These are phyloP conservation scores for Ardeotis arabs DNA, from an alignment of 2,113 vertebrate genomes.

Conservation along the genomic window DNA sequence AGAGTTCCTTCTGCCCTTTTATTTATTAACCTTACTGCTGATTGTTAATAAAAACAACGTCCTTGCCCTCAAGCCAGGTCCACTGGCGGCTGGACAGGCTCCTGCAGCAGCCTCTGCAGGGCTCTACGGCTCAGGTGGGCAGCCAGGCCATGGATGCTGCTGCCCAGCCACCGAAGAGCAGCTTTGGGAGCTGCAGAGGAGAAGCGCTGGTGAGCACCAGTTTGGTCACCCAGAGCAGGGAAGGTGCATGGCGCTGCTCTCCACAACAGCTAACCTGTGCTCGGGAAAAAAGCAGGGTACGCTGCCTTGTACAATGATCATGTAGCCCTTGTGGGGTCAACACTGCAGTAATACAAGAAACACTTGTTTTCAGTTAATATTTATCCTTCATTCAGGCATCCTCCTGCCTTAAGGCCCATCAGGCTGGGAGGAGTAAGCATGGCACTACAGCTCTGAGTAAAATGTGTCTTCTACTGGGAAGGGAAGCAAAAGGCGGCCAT, in stretches of 20 bases:
- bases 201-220: neutral
- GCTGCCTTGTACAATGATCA: accelerated
- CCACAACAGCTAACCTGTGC: accelerated
- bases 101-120: neutral
- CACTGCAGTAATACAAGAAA: neutral
- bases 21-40: neutral
- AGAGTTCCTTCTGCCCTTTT: neutral
- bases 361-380: neutral
- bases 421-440: neutral
- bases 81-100: accelerated
- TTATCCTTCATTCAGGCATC: neutral
- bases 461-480: neutral
- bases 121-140: neutral
- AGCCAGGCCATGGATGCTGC: neutral
- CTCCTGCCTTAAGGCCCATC: too few species aligned
- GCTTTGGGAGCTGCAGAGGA: neutral
- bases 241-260: accelerated
- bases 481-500: neutral
- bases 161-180: neutral
- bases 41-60: neutral
- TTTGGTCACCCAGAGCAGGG: neutral
- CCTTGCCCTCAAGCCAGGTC: accelerated
- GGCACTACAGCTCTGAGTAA: neutral
- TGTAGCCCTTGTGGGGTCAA: neutral
- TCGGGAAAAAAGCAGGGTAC: neutral